A percentile compares a stretch with the other conserved stretches of the same genome.
phyloP scores from a whole-genome alignment of 2,797 vertebrate genomes.

The Moxostoma hubbsi region DNA sequence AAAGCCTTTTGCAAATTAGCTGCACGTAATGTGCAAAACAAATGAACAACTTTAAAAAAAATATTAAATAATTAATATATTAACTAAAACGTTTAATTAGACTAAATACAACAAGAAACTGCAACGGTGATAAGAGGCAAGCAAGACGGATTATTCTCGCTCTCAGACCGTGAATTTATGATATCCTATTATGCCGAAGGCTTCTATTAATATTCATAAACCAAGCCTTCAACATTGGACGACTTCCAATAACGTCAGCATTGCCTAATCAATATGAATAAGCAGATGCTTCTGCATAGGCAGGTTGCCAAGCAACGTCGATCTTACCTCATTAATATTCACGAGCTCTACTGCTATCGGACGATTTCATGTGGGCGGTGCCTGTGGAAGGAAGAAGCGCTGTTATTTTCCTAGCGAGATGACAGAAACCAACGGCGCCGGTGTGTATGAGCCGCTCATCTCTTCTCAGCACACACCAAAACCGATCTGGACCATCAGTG shows the following conservation, averaged over 20 bases:
- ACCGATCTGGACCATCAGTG: not conserved
- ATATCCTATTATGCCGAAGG: not conserved
- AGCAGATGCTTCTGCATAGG: not conserved
- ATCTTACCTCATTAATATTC: conserved; percentile 20
- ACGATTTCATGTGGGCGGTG: conserved; percentile 79
- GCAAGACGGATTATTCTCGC: not conserved
- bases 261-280: conserved; percentile 16
- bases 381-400: conserved; percentile 67
- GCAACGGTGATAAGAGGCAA: no score
- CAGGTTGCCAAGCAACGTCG: not conserved
- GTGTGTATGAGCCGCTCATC: conserved; percentile 15
- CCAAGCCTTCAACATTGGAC: no score
- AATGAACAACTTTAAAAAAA: no score
- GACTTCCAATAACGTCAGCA: not conserved
- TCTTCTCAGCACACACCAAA: not conserved
- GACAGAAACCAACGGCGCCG: conserved; percentile 46
- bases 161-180: no score
- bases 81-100: no score
- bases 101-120: not conserved
- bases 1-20: no score
- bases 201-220: not conserved
- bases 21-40: no score
- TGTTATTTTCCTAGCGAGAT: not conserved
- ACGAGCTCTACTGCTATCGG: conserved; percentile 66
- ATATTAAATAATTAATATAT: no score